Base-by-base conservation (phyloP, 2,888 invertebrate genomes). In the Lithophane leautieri region DNA sequence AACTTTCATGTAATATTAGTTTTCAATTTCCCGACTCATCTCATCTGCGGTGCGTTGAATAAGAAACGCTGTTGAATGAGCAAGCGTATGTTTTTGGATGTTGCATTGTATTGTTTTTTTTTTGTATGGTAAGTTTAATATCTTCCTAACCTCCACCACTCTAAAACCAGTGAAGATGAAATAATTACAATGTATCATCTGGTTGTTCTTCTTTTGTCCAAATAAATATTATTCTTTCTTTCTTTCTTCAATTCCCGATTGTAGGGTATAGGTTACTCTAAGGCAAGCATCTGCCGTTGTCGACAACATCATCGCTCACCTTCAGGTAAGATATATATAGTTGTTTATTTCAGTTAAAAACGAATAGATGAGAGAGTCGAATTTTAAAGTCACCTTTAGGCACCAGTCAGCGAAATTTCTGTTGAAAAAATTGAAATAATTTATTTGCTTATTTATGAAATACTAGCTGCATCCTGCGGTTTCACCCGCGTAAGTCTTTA, bases 1-100 rank as follows among this genome's bases (percentile, higher is more conserved):
- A 92, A 92, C 87, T 92, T 90, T 86, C 81, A 91, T 90, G 86
- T 87, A 87, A 90, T 92, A 92, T 92, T 92, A 92, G 91, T 92
- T 92, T 92, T 91, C 92, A 91, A 91, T 92, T 92, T 90, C 84
- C 84, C 86, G 79, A 84, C 88, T 88, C 88, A 86, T 89, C 86
- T 89, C 82, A 80, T 82, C 73, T 73, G 79, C 34, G 78, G 70
- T 78, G 76, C 67, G 58, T 76, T 82, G 82, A 76, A 84, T 86
- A 86, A 79, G 86, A 79, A 84, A 84, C 83, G 75, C 68, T 78
- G 22, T 65, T 44, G 79, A 82, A 81, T 76, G 56, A 60, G 62
- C 73, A 58, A 72, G 61, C 7, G 34, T 81, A 34, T 63, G n/a
- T 65, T 63, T 73, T 73, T 44, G 61, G 40, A 71, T 65, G 34